Base-by-base conservation (phyloP, 1,140 invertebrate genomes). In the Pararge aegeria region DNA sequence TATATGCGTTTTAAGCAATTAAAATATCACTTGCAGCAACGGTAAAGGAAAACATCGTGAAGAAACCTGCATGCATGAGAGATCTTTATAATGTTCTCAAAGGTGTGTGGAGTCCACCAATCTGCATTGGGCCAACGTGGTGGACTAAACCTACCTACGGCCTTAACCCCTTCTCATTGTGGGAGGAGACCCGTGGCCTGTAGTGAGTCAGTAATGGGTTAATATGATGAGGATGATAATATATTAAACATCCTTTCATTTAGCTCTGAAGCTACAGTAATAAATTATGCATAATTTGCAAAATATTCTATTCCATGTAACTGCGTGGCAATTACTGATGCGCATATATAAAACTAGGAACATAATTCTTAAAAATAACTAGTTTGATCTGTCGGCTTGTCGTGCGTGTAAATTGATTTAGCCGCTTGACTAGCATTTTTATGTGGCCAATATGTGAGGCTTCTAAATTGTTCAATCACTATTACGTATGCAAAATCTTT, bases 381-480 rank as follows among this genome's bases (percentile, higher is more conserved):
- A 53, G 49, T 44, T 59, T 18, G 12, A 46, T 13, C 34, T 53
- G 48, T 42, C n/a, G 34, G 37, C 49, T 58, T 58, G 37, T 59
- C 37, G 51, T 59, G 48, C 57, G 49, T 59, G 44, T 52, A 37
- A 59, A 52, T 59, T 52, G 56, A 59, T 59, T 59, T 59, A 19
- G 29, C n/a, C 49, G 56, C 56, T 52, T 44, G 38, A 52, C 37
- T 48, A 37, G 29, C 53, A 59, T 53, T 53, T 52, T 53, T 59
- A 30, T 59, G 53, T 24, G 57, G 49, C 44, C 40, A 21, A 59
- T 59, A 53, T 53, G 16, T 59, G 15, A 38, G 27, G 56, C 56
- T 59, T 52, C 56, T 59, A 44, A 59, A 59, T 59, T 30, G 56
- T 59, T 59, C 24, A 16, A 42, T 55, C 51, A 21, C 40, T 46